Percentiles rank a stretch among this genome's conserved stretches.
Evolutionary conservation across 2,113 vertebrate genomes (phyloP).

Genomic region (Carettochelys insculpta): DNA sequence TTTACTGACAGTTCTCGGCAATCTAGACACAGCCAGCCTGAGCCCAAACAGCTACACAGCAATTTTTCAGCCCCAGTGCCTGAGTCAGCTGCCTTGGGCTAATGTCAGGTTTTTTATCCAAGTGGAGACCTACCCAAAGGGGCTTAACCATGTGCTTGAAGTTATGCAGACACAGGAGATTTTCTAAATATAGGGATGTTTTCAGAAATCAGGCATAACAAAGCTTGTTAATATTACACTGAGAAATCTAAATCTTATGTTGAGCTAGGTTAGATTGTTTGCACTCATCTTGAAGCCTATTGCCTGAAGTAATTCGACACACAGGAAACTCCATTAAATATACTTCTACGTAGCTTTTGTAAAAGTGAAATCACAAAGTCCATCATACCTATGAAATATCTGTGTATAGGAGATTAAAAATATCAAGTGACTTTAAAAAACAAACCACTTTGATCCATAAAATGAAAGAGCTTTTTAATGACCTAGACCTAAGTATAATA

Average conservation of each 20-base stretch:
- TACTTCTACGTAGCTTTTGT: background rate
- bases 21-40: no score
- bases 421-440: background rate
- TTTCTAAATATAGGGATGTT: background rate
- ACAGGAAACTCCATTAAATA: background rate
- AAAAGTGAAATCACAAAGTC: background rate
- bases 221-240: slow-evolving; percentile 2
- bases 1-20: no score
- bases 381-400: background rate
- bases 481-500: background rate
- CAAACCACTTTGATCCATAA: background rate
- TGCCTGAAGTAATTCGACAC: background rate
- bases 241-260: slow-evolving; percentile 2
- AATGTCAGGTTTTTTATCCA: background rate
- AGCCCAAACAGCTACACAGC: background rate
- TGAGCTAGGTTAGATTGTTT: background rate
- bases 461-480: background rate
- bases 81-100: background rate
- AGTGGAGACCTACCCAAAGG: background rate
- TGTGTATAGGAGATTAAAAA: background rate
- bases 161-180: background rate
- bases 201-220: slow-evolving; percentile 5
- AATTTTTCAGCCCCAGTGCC: background rate
- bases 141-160: background rate
- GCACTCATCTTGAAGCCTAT: background rate